A percentile compares a stretch with the other conserved stretches of the same genome.
phyloP scores from a whole-genome alignment of 2,113 vertebrate species.

The Osmerus mordax region DNA sequence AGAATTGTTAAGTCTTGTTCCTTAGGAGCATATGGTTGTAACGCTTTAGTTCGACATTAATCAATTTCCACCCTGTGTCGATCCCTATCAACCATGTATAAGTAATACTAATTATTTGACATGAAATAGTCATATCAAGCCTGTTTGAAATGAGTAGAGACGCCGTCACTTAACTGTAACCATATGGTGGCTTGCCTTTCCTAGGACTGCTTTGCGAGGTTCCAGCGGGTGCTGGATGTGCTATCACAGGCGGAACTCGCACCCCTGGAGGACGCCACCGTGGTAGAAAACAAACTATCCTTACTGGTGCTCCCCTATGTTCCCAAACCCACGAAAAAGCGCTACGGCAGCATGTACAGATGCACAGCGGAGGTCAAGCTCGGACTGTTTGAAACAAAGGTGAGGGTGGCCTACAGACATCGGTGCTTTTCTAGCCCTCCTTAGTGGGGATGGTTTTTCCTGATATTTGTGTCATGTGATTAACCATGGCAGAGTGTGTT shows the following conservation, averaged over 20 bases:
- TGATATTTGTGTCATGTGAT: too few relatives aligned
- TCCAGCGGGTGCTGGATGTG: conserved; percentile 41
- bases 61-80: too few relatives aligned
- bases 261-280: not conserved
- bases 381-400: conserved; percentile 21
- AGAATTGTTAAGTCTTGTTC: too few relatives aligned
- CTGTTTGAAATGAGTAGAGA: too few relatives aligned
- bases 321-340: conserved; percentile 19
- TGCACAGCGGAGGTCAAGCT: conserved; percentile 21
- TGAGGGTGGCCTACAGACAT: not conserved
- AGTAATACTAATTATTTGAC: too few relatives aligned
- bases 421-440: not conserved
- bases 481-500: conserved; percentile 33
- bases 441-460: too few relatives aligned
- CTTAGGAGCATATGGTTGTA: too few relatives aligned
- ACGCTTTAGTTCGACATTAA: too few relatives aligned
- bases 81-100: too few relatives aligned
- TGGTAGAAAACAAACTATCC: conserved; percentile 4
- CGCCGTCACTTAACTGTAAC: not conserved
- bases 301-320: conserved; percentile 5
- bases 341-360: not conserved
- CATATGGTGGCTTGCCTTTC: not conserved
- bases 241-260: not conserved
- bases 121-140: too few relatives aligned
- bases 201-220: conserved; percentile 47